Percentiles rank a stretch among this genome's conserved stretches.
These are phyloP conservation scores for Pygoscelis antarcticus DNA, from an alignment of 2,113 vertebrate genomes.

Conservation along the genomic window DNA sequence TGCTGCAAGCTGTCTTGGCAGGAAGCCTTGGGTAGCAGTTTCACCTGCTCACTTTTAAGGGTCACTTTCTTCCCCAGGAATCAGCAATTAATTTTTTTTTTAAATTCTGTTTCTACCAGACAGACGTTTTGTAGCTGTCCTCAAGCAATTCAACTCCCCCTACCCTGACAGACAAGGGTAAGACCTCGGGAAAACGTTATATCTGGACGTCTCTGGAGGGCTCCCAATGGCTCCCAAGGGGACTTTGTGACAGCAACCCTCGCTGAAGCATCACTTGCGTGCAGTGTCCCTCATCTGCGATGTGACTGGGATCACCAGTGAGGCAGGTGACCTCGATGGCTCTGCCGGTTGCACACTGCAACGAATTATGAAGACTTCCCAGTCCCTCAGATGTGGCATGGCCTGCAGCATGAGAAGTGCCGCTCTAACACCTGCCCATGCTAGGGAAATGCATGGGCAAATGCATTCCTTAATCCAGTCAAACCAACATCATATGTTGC, in stretches of 20 bases:
- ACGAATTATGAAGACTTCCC: not conserved
- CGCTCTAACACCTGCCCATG: not conserved
- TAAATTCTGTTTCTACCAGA: not conserved
- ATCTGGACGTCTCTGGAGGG: not conserved
- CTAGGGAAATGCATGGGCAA: not conserved
- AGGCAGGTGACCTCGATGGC: rapidly evolving
- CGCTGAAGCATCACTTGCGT: not conserved
- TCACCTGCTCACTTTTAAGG: not conserved
- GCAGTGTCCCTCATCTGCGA: not conserved
- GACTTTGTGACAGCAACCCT: not conserved
- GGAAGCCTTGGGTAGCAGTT: not conserved
- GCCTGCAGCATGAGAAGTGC: not conserved
- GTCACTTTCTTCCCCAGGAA: not conserved
- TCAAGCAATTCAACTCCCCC: not conserved
- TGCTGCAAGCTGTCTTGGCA: not conserved
- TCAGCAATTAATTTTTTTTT: not conserved
- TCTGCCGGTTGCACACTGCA: not conserved
- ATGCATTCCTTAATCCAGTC: not conserved
- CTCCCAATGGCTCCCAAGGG: not conserved
- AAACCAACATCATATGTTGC: not conserved
- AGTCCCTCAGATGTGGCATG: not conserved
- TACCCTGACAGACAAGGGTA: not conserved
- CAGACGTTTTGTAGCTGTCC: not conserved
- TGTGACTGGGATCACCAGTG: not conserved
- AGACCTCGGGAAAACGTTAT: not conserved